Evolutionary conservation across 2,797 vertebrate species (phyloP), one percentile per base, ranked within the genome.

Genomic region (Acanthiza pusilla): DNA sequence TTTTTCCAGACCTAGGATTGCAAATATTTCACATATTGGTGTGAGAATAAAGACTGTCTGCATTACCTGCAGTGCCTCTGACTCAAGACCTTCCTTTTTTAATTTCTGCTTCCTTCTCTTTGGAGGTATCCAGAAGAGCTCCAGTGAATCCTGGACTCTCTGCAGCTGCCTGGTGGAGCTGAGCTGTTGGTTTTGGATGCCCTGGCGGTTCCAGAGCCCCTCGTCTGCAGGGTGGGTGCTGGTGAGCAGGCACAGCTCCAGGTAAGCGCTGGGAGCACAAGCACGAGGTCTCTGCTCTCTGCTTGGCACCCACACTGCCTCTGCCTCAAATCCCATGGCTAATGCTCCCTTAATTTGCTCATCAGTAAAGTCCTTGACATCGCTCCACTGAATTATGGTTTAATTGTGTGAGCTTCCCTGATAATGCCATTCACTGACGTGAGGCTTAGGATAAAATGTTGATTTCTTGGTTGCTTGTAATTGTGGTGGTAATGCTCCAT

Each of bases 321-420:
- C 63, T 73, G 51, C 72, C 76, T 92, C 2, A 0, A 83, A 77
- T 80, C 70, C 73, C 8, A 1, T 20, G 73, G 73, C 73, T 88
- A 71, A 92, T 57, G 53, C 57, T 67, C 53, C 55, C 86, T 92
- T 91, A 60, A 88, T 90, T 88, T 92, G 73, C 65, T 92, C 91
- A 51, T 77, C 65, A 65, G 27, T 48, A 51, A 93, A 93, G 80
- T 48, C 67, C 83, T 94, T 67, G 78, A 58, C 65, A 85, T 43
- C 14, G n/a, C 74, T 72, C 45, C 91, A 9, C 83, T 42, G 79
- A 83, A 79, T 88, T 83, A 40, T 36, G 68, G 55, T 83, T 93
- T 90, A 77, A 85, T 93, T 90, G 89, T 43, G 34, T 23, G 11
- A 77, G 86, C 73, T 80, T 86, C 73, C 76, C 84, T 40, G 89